Evolutionary conservation across 1,140 invertebrate species (phyloP).

Genomic region (Sminthurinus signatus): DNA sequence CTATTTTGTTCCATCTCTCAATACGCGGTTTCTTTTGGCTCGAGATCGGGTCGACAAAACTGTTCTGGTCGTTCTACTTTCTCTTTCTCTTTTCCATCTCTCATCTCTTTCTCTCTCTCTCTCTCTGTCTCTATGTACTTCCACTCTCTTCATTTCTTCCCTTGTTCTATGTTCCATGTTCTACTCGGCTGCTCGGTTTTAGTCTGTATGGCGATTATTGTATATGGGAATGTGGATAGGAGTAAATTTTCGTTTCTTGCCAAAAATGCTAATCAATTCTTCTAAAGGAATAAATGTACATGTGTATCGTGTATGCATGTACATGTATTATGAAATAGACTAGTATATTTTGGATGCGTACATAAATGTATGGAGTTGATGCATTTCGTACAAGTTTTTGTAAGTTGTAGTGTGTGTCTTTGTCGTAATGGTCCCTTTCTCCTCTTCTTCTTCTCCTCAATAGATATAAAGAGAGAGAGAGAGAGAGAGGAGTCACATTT

Average conservation of each 20-base stretch:
- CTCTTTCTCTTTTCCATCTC: not conserved
- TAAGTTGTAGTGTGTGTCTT: not conserved
- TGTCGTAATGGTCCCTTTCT: not conserved
- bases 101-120: not conserved
- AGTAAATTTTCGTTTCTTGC: constrained; percentile 33
- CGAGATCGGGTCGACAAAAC: constrained; percentile 26
- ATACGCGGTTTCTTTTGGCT: too few relatives aligned
- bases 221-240: not conserved
- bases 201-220: too few relatives aligned
- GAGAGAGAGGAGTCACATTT: too few relatives aligned
- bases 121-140: not conserved
- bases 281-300: not conserved
- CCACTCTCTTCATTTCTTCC: not conserved
- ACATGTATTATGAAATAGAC: not conserved
- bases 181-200: not conserved
- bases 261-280: constrained; percentile 34
- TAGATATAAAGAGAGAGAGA: too few relatives aligned
- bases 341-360: not conserved
- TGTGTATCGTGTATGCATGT: not conserved
- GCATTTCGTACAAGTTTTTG: not conserved
- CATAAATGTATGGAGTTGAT: not conserved
- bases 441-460: too few relatives aligned
- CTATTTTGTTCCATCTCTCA: too few relatives aligned
- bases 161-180: not conserved
- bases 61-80: constrained; percentile 28